Conservation (phyloP, 2,113 vertebrate genomes). For the Cervus canadensis region DNA sequence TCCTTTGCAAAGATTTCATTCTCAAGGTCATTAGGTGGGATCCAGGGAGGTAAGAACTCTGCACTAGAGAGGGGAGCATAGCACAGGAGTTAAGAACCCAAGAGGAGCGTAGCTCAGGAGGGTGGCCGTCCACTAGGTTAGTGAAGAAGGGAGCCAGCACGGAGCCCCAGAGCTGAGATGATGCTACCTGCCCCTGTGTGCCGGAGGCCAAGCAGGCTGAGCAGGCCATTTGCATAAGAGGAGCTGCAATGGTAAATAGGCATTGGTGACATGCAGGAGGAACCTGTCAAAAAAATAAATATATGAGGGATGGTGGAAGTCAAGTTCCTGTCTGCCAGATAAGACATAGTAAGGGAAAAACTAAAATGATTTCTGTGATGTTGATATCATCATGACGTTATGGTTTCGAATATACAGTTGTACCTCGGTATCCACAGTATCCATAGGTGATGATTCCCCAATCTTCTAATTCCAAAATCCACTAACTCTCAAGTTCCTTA, state of each 20-base stretch:
- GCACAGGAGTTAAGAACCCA: neutral
- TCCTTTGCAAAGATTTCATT: neutral
- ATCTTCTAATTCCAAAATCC: neutral
- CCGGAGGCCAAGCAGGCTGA: fast-evolving
- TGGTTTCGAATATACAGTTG: neutral
- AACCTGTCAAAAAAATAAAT: neutral
- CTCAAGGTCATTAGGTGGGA: neutral
- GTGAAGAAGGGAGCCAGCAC: fast-evolving
- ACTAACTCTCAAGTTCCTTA: neutral
- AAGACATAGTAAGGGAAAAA: neutral
- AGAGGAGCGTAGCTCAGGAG: neutral
- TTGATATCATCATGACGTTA: neutral
- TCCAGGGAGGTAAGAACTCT: neutral
- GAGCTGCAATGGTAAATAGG: neutral
- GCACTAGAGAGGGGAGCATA: fast-evolving
- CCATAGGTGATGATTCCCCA: neutral
- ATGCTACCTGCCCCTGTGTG: fast-evolving
- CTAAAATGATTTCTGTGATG: neutral
- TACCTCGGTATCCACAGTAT: neutral
- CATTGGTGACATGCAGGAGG: neutral
- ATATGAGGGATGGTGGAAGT: neutral
- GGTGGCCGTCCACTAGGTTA: too few relatives aligned
- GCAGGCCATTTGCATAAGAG: fast-evolving
- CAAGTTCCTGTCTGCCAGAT: neutral
- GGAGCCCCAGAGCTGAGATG: fast-evolving